phyloP scores from a whole-genome alignment of 2,797 vertebrate genomes.

The Gephyroberyx darwinii region DNA sequence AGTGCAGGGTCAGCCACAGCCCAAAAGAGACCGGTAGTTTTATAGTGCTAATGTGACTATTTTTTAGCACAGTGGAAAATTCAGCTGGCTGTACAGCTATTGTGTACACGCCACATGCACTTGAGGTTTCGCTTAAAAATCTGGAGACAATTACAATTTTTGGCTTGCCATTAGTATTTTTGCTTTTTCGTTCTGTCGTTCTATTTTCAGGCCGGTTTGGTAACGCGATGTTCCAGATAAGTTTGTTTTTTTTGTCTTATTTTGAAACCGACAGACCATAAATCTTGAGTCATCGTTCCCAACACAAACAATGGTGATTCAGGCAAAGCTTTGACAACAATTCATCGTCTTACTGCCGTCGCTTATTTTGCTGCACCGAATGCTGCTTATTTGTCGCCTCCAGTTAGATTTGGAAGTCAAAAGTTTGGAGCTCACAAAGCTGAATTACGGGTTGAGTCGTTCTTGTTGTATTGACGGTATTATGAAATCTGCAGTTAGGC shows the following conservation, averaged over 20 bases:
- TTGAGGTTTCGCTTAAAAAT: constrained; percentile 11
- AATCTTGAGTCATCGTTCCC: constrained; percentile 8
- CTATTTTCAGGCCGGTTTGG: constrained; percentile 45
- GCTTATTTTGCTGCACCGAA: neutral
- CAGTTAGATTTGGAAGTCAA: neutral
- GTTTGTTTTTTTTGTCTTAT: constrained; percentile 28
- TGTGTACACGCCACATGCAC: neutral
- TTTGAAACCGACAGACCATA: constrained; percentile 18
- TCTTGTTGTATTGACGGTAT: no score
- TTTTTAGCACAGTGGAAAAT: constrained; percentile 32
- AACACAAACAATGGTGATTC: neutral
- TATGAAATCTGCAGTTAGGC: neutral
- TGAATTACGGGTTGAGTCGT: no score
- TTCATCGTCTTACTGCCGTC: neutral
- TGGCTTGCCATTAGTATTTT: constrained; percentile 27
- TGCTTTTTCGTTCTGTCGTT: constrained; percentile 28
- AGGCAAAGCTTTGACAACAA: constrained; percentile 11
- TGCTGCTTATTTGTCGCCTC: neutral
- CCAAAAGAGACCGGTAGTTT: neutral
- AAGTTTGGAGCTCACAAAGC: neutral
- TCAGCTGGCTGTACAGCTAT: neutral
- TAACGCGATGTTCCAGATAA: constrained; percentile 33
- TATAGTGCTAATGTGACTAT: constrained; percentile 5
- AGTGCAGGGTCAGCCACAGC: no score
- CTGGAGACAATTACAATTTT: constrained; percentile 35